phyloP scores from a whole-genome alignment of 2,113 vertebrate genomes.

The Puma concolor region DNA sequence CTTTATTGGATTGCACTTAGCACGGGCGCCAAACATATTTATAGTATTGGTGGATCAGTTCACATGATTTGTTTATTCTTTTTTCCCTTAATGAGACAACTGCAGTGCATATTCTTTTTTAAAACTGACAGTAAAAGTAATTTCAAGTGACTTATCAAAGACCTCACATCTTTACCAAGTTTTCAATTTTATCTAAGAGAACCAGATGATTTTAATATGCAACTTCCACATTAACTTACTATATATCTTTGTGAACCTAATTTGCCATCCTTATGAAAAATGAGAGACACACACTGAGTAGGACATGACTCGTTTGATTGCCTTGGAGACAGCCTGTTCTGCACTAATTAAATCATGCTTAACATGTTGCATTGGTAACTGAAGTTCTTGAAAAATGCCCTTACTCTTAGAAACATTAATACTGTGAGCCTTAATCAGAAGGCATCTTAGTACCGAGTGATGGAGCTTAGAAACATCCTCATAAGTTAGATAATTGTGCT shows the following conservation, averaged over 20 bases:
- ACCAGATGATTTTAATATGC: not conserved
- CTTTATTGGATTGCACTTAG: not conserved
- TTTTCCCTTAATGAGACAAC: not conserved
- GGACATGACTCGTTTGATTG: not conserved
- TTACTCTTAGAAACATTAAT: not conserved
- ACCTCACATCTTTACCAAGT: not conserved
- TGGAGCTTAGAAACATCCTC: not conserved
- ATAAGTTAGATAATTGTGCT: not conserved
- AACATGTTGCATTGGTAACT: not conserved
- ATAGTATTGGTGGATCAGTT: not conserved
- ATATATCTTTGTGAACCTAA: constrained; percentile 10
- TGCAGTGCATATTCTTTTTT: not conserved
- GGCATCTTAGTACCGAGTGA: not conserved
- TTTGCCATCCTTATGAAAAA: constrained; percentile 3
- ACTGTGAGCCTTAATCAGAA: not conserved
- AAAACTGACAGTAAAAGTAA: not conserved
- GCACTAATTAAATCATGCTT: constrained; percentile 41
- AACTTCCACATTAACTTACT: constrained; percentile 27
- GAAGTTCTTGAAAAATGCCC: not conserved
- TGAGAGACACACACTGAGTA: not conserved
- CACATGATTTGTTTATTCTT: not conserved
- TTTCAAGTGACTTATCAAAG: constrained; percentile 43
- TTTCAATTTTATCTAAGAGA: constrained; percentile 16
- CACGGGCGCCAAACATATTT: not conserved
- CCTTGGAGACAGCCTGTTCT: not conserved